A percentile compares a stretch with the other conserved stretches of the same genome.
These are phyloP conservation scores for Atethmia centrago DNA, from an alignment of 2,888 invertebrate genomes.

Conservation along the genomic window DNA sequence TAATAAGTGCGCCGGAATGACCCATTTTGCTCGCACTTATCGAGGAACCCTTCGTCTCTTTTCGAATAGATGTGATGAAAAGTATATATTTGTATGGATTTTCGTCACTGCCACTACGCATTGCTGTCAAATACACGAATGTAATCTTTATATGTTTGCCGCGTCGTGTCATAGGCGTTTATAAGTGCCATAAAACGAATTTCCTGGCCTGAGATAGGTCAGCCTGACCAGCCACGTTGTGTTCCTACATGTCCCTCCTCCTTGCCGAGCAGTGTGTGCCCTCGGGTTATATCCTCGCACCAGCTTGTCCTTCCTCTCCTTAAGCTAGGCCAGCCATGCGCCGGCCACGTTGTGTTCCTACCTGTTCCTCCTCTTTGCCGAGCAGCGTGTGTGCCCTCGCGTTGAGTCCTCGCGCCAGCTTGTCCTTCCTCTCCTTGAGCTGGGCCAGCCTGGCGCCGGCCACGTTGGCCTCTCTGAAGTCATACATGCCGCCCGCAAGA, in stretches of 20 bases:
- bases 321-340: neutral
- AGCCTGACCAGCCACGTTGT: neutral
- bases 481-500: slow-evolving; percentile 92
- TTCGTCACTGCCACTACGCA: neutral
- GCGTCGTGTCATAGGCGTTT: neutral
- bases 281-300: neutral
- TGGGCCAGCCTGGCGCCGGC: slow-evolving; percentile 87
- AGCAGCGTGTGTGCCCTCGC: slow-evolving; percentile 52
- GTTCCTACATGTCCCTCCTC: no score
- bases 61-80: no score
- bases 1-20: no score
- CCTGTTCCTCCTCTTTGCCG: slow-evolving; percentile 49
- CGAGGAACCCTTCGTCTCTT: no score
- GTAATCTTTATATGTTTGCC: neutral
- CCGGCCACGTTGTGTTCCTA: slow-evolving; percentile 11
- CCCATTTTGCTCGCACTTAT: no score
- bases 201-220: neutral
- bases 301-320: neutral
- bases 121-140: neutral
- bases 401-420: slow-evolving; percentile 90
- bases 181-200: neutral
- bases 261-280: no score
- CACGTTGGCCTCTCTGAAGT: slow-evolving; percentile 91
- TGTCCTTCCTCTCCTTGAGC: slow-evolving; percentile 91
- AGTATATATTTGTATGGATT: neutral